Base-by-base conservation (phyloP, 2,888 invertebrate genomes). In the Papilio gigon region DNA sequence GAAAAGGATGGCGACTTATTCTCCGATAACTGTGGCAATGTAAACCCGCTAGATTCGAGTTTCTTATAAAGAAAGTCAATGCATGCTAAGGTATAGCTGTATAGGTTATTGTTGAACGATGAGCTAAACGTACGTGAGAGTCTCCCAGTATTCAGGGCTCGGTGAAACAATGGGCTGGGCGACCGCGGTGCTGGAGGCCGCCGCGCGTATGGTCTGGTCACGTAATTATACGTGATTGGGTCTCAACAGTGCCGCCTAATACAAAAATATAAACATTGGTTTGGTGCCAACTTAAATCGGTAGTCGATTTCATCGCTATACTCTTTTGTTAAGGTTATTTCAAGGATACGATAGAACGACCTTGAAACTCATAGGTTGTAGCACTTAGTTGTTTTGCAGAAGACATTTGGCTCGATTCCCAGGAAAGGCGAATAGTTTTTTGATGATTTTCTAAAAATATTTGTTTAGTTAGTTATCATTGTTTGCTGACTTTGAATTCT, bases 151-250 rank as follows among this genome's bases (percentile, higher is more conserved):
- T 53, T 65, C 60, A 60, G 63, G 30, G 37, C 40, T 59, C 22
- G 35, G 27, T 67, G 35, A 30, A 69, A 69, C 69, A 69, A 69
- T 69, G 47, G 60, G 61, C 40, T 65, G 60, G 63, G 33, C 30
- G 60, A n/a, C 60, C 68, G 68, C 20, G 17, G 60, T 20, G 33
- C n/a, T 60, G 22, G 60, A 68, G 69, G 50, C 50, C 69, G 42
- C 25, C 14, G 6, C 61, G 33, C 0, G 40, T 65, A 69, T 65
- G 69, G 69, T 14, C n/a, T n/a, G 67, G 65, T 68, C 77, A 74
- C 77, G 77, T 76, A 75, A 47, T 22, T 60, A 73, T 75, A 72
- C 75, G 75, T 71, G 70, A 72, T 67, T 69, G 17, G 33, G 14
- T 68, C 67, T 65, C 40, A 63, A 37, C 64, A 68, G 30, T 37